phyloP scores from a whole-genome alignment of 2,797 vertebrate species.

The Malacoraja senta region DNA sequence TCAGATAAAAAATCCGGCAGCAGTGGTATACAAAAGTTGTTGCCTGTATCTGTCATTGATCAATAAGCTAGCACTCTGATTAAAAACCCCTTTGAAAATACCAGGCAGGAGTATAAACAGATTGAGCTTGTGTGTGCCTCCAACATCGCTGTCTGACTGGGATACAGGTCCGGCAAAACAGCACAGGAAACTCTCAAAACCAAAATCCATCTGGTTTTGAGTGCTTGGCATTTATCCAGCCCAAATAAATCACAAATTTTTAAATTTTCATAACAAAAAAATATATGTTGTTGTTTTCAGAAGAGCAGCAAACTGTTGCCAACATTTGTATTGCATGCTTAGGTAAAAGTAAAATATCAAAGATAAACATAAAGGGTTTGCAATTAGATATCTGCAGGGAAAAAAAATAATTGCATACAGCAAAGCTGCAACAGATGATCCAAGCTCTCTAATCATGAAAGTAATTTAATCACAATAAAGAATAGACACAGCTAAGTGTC shows the following conservation, averaged over 20 bases:
- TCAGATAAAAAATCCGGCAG: slow-evolving; percentile 75
- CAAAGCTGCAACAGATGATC: not conserved
- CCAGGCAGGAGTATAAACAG: slow-evolving; percentile 54
- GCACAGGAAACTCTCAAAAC: fast-evolving
- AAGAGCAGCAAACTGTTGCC: not conserved
- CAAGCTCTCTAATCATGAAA: not conserved
- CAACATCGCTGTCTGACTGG: slow-evolving; percentile 41
- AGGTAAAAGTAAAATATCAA: not conserved
- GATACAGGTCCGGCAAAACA: slow-evolving; percentile 25
- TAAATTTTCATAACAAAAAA: not conserved
- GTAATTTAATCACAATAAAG: not conserved
- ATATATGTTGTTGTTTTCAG: not conserved
- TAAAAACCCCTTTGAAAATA: slow-evolving; percentile 65
- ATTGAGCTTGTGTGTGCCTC: slow-evolving; percentile 42
- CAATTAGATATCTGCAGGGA: not conserved
- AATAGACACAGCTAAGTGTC: not conserved
- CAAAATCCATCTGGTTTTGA: slow-evolving; percentile 25
- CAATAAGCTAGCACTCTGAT: slow-evolving; percentile 74
- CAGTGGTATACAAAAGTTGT: slow-evolving; percentile 74
- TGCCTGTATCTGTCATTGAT: slow-evolving; percentile 87
- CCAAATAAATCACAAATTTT: not conserved
- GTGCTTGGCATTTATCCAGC: slow-evolving; percentile 14
- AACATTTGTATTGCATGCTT: not conserved
- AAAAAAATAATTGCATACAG: not conserved
- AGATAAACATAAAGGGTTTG: not conserved